Conservation (phyloP, 30 jellyfish, hydroid and myxozoan genomes). For the Aurelia aurita region DNA sequence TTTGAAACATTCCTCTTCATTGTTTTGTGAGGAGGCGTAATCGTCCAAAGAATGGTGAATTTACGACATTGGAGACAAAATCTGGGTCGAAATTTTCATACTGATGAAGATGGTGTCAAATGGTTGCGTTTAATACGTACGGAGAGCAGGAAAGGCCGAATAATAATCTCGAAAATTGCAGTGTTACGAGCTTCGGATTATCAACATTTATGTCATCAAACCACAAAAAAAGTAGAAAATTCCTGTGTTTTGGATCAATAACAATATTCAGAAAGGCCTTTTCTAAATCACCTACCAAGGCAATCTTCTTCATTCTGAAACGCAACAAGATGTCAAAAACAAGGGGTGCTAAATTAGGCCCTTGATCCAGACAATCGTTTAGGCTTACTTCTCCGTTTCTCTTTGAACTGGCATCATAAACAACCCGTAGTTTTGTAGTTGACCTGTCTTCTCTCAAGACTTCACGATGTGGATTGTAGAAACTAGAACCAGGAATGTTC, state of each 20-base stretch:
- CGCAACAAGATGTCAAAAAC: conserved; percentile 1
- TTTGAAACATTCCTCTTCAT: not conserved
- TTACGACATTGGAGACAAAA: not conserved
- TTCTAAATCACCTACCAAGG: not conserved
- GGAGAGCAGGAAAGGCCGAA: not conserved
- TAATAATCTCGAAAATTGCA: not conserved
- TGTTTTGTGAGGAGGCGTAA: too few relatives aligned
- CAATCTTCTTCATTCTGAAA: not conserved
- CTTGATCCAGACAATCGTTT: not conserved
- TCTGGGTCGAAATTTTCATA: not conserved
- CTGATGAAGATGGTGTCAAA: not conserved
- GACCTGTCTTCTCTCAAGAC: not conserved
- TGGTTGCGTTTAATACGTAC: not conserved
- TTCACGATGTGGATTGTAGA: not conserved
- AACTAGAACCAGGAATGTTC: not conserved
- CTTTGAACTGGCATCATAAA: not conserved
- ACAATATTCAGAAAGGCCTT: not conserved
- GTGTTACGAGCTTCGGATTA: not conserved
- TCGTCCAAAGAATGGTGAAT: too few relatives aligned
- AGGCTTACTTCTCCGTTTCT: not conserved
- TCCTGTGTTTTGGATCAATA: not conserved
- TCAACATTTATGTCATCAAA: not conserved
- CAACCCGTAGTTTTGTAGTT: not conserved
- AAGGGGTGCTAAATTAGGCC: not conserved
- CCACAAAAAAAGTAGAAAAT: not conserved